These are phyloP conservation scores for Neodon shergylaensis DNA, from an alignment of 2,113 vertebrate species.

Conservation along the genomic window DNA sequence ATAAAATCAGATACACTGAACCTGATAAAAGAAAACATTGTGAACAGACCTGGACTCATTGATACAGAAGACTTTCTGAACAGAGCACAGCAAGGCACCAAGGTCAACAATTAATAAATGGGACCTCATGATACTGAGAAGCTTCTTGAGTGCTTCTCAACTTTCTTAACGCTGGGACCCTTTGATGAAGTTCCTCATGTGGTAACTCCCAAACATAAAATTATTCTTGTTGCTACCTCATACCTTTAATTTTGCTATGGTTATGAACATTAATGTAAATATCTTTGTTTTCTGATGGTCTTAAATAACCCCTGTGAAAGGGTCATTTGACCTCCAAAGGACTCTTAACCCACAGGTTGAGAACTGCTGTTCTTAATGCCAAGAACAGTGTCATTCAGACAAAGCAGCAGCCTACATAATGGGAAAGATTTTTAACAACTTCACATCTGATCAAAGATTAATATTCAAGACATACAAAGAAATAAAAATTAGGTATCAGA, in stretches of 20 bases:
- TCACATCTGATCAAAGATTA: neutral
- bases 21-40: neutral
- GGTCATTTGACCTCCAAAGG: neutral
- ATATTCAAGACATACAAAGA: neutral
- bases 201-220: neutral
- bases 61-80: neutral
- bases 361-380: neutral
- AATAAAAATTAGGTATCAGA: neutral
- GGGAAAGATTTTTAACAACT: neutral
- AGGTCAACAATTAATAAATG: neutral
- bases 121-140: neutral
- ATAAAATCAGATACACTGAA: neutral
- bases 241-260: neutral
- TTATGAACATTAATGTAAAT: neutral
- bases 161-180: neutral
- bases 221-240: neutral
- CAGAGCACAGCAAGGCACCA: neutral
- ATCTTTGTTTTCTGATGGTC: neutral
- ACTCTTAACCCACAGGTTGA: neutral
- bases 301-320: neutral
- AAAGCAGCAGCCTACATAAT: neutral
- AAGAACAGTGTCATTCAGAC: neutral
- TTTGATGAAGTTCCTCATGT: neutral
- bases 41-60: neutral
- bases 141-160: neutral